Evolutionary conservation across 2,113 vertebrate species (phyloP).

Genomic region (Acanthochromis polyacanthus): DNA sequence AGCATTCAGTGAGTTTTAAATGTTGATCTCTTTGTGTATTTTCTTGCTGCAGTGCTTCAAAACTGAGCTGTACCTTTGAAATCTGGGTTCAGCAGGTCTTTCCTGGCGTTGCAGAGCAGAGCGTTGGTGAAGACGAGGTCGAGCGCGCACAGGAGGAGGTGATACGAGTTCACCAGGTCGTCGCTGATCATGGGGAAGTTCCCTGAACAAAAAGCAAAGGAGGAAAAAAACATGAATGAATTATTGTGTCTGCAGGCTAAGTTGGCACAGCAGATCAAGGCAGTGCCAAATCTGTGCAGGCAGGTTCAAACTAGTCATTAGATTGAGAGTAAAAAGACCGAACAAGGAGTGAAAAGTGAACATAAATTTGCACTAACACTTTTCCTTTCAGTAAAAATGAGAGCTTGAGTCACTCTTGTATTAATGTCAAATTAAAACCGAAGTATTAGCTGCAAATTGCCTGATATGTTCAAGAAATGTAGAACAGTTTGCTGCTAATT

Average conservation of each 20-base stretch:
- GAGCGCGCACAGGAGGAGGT: slow-evolving; percentile 93
- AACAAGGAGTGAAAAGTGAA: too few relatives aligned
- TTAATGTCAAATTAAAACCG: too few relatives aligned
- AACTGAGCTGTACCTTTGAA: slow-evolving; percentile 87
- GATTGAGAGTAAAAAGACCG: neutral
- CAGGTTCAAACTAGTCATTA: slow-evolving; percentile 71
- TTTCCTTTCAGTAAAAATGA: too few relatives aligned
- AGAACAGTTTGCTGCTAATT: too few relatives aligned
- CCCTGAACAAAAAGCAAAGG: slow-evolving; percentile 74
- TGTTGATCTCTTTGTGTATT: too few relatives aligned
- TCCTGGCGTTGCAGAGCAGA: slow-evolving; percentile 90
- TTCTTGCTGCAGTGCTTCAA: too few relatives aligned
- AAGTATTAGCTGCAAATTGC: too few relatives aligned
- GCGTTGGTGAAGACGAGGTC: slow-evolving; percentile 94
- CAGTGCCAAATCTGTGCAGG: slow-evolving; percentile 26
- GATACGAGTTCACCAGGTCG: slow-evolving; percentile 97
- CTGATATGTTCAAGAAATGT: too few relatives aligned
- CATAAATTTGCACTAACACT: too few relatives aligned
- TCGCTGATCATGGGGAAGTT: slow-evolving; percentile 99
- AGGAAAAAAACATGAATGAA: neutral
- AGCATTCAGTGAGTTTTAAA: too few relatives aligned
- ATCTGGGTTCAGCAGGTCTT: slow-evolving; percentile 91
- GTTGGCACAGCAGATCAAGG: neutral
- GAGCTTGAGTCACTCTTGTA: too few relatives aligned
- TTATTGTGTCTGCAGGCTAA: neutral